Conservation (phyloP, 2,113 vertebrate genomes). For the Ia io region DNA sequence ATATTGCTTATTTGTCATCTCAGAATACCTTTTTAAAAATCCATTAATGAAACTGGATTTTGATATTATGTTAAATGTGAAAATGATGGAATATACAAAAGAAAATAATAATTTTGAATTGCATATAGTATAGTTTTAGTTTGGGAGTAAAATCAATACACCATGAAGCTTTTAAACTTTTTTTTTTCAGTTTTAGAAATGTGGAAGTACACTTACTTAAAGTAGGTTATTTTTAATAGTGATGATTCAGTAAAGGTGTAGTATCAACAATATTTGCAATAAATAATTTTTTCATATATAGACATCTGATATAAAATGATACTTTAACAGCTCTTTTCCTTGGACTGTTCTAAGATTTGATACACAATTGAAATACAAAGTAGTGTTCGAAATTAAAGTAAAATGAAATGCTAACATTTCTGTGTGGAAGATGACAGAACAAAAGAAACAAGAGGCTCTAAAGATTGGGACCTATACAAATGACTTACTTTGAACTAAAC, state of each 20-base stretch:
- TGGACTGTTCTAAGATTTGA: conserved; percentile 30
- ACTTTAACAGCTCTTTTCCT: conserved; percentile 20
- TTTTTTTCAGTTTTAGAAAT: conserved; percentile 20
- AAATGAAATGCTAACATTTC: conserved; percentile 43
- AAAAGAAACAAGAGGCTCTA: conserved; percentile 1
- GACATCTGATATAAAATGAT: neutral
- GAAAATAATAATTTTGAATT: neutral
- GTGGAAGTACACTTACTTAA: neutral
- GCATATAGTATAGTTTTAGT: conserved; percentile 8
- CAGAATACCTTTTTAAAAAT: neutral
- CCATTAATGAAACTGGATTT: neutral
- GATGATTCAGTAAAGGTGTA: neutral
- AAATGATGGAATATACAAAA: conserved; percentile 8
- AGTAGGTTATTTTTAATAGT: neutral
- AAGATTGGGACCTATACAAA: conserved; percentile 33
- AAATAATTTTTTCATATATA: neutral
- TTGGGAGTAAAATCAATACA: neutral
- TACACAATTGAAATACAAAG: conserved; percentile 32
- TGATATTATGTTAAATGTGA: neutral
- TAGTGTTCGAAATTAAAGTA: conserved; percentile 48
- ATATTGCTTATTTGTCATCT: neutral
- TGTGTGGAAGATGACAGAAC: neutral
- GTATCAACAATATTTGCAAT: neutral
- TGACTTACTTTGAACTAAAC: neutral
- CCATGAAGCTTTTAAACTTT: neutral